Base-by-base conservation (phyloP, 2,888 invertebrate species). In the Synergus gifuensis region DNA sequence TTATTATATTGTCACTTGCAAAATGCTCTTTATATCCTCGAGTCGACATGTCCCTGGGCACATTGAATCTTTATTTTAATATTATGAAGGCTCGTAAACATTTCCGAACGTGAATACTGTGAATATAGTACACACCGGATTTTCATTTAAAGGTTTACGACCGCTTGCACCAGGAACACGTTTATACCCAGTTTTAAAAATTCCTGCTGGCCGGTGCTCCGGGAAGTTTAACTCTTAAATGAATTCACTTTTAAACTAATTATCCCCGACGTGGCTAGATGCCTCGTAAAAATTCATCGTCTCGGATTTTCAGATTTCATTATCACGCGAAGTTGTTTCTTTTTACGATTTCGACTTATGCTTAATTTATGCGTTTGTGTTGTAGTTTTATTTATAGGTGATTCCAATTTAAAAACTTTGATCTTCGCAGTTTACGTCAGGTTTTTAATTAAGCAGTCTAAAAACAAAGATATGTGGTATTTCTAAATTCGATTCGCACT, bases 111-210 rank as follows among this genome's bases (percentile, higher is more conserved):
- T 77, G 77, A 60, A 69, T 62, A 16, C 14, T 11, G 12, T 28
- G 62, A 28, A 28, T 18, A 4, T 28, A 14, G 5, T 4, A 11
- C 44, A 40, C 36, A 42, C 49, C 46, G 46, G 54, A 79, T 78
- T 76, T 79, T 79, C 66, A 77, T 79, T 82, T 78, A 67, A 78
- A 79, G 77, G 67, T 77, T 79, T 79, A 82, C 76, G 82, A 79
- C 76, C 78, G 76, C 49, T 14, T 36, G 81, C 62, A 44, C 36
- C 22, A 16, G 73, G 40, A 42, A 69, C 73, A 54, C 46, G 77
- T 28, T 67, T 62, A 63, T 66, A 60, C 73, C 67, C 16, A 28
- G 49, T 78, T 79, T 82, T 73, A 81, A 62, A 79, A 78, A 81
- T 79, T 81, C 76, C 78, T 73, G 44, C 77, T 78, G 63, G 54